These are phyloP conservation scores for Ciconia stormi DNA, from an alignment of 2,113 vertebrate genomes.

Conservation along the genomic window DNA sequence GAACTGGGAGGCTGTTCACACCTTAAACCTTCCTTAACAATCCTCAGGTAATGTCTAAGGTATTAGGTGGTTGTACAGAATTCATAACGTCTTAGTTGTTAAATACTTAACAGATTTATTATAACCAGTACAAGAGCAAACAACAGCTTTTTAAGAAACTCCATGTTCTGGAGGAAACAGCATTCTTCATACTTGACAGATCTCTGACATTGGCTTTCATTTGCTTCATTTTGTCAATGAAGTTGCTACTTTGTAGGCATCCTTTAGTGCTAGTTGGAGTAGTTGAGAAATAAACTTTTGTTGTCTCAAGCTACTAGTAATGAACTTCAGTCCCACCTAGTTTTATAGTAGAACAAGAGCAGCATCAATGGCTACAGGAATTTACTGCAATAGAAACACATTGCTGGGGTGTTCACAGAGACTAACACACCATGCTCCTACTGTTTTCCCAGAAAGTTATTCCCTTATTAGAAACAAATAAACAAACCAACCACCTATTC, in stretches of 20 bases:
- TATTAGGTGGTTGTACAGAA: neutral
- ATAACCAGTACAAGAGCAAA: neutral
- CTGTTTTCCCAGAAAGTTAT: neutral
- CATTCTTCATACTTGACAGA: neutral
- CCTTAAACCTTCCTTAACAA: neutral
- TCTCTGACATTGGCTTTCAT: neutral
- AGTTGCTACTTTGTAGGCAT: neutral
- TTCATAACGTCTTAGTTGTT: neutral
- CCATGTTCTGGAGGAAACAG: neutral
- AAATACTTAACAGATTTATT: neutral
- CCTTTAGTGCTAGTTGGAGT: neutral
- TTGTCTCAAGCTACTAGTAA: neutral
- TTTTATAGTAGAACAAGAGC: neutral
- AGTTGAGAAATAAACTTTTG: neutral
- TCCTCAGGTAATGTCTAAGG: neutral
- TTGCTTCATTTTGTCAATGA: neutral
- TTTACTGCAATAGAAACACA: neutral
- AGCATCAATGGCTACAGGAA: neutral
- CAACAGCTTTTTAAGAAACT: neutral
- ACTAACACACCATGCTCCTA: neutral
- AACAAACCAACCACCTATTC: neutral
- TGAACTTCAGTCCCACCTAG: neutral
- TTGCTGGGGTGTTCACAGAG: neutral
- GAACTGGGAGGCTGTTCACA: neutral
- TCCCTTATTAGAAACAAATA: neutral